A percentile compares a stretch with the other conserved stretches of the same genome.
phyloP scores from a whole-genome alignment of 2,888 invertebrate genomes.

The Balanococcus diminutus region DNA sequence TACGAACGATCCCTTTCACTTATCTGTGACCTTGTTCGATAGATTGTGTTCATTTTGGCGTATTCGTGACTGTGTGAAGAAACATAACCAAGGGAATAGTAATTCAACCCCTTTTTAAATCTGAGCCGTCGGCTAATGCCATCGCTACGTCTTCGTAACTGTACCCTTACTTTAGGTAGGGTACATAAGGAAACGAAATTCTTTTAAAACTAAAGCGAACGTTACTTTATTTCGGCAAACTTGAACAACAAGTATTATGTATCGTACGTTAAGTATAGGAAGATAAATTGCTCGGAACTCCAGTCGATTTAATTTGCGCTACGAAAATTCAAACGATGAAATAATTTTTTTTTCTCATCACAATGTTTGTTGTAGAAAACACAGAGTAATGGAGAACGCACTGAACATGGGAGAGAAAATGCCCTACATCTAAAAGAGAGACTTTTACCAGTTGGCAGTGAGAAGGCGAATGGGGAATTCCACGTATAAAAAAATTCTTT shows the following conservation, averaged over 20 bases:
- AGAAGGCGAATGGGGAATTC: neutral
- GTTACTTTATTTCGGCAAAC: slow-evolving; percentile 1
- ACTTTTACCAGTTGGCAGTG: neutral
- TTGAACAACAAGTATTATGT: neutral
- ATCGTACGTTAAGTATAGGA: neutral
- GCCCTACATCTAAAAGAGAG: neutral
- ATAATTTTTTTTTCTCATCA: neutral
- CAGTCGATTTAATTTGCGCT: neutral
- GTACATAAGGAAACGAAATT: neutral
- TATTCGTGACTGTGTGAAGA: neutral
- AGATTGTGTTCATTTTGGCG: neutral
- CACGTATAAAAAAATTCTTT: too few species aligned
- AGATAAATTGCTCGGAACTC: slow-evolving; percentile 12
- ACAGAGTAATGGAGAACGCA: neutral
- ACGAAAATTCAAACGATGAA: neutral
- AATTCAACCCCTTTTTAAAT: slow-evolving; percentile 1
- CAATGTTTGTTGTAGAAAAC: neutral
- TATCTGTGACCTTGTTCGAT: slow-evolving; percentile 7
- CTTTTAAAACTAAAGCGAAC: neutral
- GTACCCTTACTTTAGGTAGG: neutral
- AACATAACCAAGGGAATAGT: neutral
- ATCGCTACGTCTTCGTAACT: neutral
- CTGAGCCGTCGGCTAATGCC: neutral
- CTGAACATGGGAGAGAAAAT: neutral
- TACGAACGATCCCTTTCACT: neutral